Conservation (phyloP, 2,113 vertebrate genomes). For the Corythaixoides concolor region DNA sequence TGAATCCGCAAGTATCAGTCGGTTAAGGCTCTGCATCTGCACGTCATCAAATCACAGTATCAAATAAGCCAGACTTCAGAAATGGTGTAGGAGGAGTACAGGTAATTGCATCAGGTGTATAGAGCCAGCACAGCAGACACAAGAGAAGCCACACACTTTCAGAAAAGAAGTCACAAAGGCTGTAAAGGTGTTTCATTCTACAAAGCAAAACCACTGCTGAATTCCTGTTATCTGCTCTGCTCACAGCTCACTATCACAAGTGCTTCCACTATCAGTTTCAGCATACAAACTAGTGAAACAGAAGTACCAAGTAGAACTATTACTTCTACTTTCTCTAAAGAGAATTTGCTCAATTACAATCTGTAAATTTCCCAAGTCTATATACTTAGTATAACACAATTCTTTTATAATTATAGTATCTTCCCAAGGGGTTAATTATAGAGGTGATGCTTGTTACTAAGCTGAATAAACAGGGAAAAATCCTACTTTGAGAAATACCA, state of each 20-base stretch:
- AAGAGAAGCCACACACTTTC: neutral
- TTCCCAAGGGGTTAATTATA: neutral
- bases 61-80: neutral
- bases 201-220: neutral
- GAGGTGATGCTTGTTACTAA: neutral
- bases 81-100: neutral
- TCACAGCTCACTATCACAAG: neutral
- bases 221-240: neutral
- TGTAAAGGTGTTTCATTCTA: neutral
- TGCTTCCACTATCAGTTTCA: neutral
- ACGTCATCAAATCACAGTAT: neutral
- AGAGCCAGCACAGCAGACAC: neutral
- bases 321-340: neutral
- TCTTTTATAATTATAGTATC: neutral
- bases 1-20: neutral
- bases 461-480: neutral
- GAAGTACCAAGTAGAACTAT: neutral
- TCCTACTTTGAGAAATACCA: neutral
- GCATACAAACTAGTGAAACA: neutral
- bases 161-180: neutral
- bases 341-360: neutral
- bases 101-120: accelerated
- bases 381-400: neutral
- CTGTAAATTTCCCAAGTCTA: neutral
- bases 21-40: neutral